phyloP scores from a whole-genome alignment of 2,888 invertebrate species.

The Caenorhabditis sp. region DNA sequence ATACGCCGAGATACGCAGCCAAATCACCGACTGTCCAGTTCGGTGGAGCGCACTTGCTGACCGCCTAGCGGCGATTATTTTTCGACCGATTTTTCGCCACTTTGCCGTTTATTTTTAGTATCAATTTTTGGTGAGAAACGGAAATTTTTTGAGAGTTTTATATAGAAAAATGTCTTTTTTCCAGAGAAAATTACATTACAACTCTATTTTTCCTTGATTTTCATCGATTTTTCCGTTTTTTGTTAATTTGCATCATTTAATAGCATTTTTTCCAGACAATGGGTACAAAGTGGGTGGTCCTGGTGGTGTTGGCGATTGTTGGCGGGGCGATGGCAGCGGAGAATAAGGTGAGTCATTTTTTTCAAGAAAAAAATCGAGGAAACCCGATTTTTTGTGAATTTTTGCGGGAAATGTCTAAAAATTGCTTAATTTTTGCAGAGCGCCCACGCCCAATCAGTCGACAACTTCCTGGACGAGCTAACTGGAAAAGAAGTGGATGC shows the following conservation, averaged over 20 bases:
- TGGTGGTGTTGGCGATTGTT: constrained; percentile 18
- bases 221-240: constrained; percentile 3
- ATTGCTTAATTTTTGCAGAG: constrained; percentile 25
- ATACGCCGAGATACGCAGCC: constrained; percentile 50
- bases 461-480: constrained; percentile 55
- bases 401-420: constrained; percentile 1
- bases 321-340: constrained; percentile 3
- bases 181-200: too few species aligned
- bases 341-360: constrained; percentile 29
- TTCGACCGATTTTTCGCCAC: background rate
- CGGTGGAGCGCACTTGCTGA: constrained; percentile 54
- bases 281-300: constrained; percentile 50
- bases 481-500: constrained; percentile 37
- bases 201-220: too few species aligned
- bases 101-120: background rate
- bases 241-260: constrained; percentile 12
- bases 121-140: too few species aligned
- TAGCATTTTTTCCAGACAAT: constrained; percentile 33
- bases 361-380: background rate
- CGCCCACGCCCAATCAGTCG: constrained; percentile 35
- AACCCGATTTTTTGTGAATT: background rate
- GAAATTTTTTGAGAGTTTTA: too few species aligned
- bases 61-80: too few species aligned
- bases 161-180: constrained; percentile 10
- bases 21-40: constrained; percentile 61